A percentile compares a stretch with the other conserved stretches of the same genome.
Conservation (phyloP, 2,797 vertebrate genomes). For the Poecilia velifera region DNA sequence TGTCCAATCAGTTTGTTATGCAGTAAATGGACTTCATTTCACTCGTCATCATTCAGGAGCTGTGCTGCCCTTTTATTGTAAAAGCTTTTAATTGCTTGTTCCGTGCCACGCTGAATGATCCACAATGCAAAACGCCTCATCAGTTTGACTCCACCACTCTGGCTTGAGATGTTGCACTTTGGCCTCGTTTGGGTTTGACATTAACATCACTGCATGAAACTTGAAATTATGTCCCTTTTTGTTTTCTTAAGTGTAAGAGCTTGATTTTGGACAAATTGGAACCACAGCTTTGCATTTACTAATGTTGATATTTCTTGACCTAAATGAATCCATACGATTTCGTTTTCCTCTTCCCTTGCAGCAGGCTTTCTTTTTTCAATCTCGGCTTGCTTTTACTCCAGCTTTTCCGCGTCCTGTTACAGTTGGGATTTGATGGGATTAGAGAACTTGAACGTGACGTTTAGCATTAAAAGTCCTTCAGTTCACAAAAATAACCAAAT, state of each 20-base stretch:
- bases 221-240: conserved; percentile 18
- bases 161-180: conserved; percentile 36
- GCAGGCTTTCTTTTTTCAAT: conserved; percentile 36
- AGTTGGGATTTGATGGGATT: conserved; percentile 47
- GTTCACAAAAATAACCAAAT: neutral
- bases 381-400: conserved; percentile 39
- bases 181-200: conserved; percentile 26
- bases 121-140: conserved; percentile 28
- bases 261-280: conserved; percentile 24
- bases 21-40: conserved; percentile 50
- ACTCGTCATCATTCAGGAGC: conserved; percentile 48
- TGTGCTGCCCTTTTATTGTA: conserved; percentile 49
- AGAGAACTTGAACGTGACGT: neutral
- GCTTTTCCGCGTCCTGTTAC: conserved; percentile 46
- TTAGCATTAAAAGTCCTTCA: neutral
- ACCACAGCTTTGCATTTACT: conserved; percentile 59
- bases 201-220: conserved; percentile 62
- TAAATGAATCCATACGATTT: conserved; percentile 34
- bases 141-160: conserved; percentile 38
- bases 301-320: conserved; percentile 41
- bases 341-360: conserved; percentile 34
- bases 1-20: conserved; percentile 48
- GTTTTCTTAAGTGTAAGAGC: conserved; percentile 35
- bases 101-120: conserved; percentile 57
- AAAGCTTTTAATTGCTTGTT: conserved; percentile 52